Percentiles rank a stretch among this genome's conserved stretches.
Evolutionary conservation across 2,113 vertebrate genomes (phyloP).

Genomic region (Paraplagusia blochii): DNA sequence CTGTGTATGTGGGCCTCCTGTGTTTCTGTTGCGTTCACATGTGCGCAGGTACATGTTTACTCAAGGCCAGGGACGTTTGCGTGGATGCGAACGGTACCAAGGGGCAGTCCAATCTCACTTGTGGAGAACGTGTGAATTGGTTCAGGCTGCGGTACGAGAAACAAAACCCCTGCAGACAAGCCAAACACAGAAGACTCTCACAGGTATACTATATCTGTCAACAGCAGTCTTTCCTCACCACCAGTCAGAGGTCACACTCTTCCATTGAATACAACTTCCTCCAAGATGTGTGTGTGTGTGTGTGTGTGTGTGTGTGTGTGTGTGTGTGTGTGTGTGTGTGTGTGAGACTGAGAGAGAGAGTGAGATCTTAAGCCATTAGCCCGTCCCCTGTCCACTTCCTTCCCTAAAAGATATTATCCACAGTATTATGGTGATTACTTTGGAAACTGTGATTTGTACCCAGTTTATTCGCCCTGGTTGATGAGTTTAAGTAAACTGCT

Average conservation of each 20-base stretch:
- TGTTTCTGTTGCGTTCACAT: constrained; percentile 33
- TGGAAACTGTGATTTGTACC: too few relatives aligned
- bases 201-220: constrained; percentile 77
- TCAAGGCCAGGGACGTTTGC: constrained; percentile 37
- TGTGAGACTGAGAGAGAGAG: too few relatives aligned
- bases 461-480: too few relatives aligned
- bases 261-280: constrained; percentile 67
- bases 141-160: constrained; percentile 43
- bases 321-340: constrained; percentile 41
- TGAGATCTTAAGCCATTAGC: constrained; percentile 54
- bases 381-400: constrained; percentile 55
- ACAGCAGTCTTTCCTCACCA: constrained; percentile 65
- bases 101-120: constrained; percentile 16
- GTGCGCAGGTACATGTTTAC: constrained; percentile 52
- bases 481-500: too few relatives aligned
- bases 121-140: constrained; percentile 40
- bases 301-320: constrained; percentile 51
- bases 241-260: constrained; percentile 65
- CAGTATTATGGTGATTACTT: too few relatives aligned
- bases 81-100: constrained; percentile 20
- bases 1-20: constrained; percentile 3
- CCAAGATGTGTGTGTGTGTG: constrained; percentile 52
- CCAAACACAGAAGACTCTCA: constrained; percentile 70
- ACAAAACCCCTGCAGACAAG: constrained; percentile 59
- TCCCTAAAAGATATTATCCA: constrained; percentile 26